Evolutionary conservation across 1,140 invertebrate species (phyloP), one percentile per base, ranked within the genome.

Genomic region (Drosophila ercepeae): DNA sequence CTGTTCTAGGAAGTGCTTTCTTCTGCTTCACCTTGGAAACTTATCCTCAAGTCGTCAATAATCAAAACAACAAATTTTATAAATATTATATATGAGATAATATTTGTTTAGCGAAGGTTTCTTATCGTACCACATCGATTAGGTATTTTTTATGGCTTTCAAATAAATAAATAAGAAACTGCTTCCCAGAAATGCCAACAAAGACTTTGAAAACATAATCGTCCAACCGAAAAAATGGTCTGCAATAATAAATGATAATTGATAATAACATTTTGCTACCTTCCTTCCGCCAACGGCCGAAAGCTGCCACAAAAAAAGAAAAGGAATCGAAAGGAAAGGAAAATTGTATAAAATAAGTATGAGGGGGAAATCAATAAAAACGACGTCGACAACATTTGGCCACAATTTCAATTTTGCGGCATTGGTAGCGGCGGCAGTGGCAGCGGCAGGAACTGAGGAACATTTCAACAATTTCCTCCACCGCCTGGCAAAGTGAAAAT

Each of bases 201-300:
- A 74, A 36, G 34, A 13, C 42, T 34, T 71, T 32, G 46, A 60
- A 70, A 61, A 71, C 39, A 41, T 69, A 67, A 46, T 46, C 70
- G 64, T 25, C 39, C 44, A 74, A 45, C 75, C 64, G 46, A 53
- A 71, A 75, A 78, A 60, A 55, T 29, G 41, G 19, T 39, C 58
- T 75, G 70, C 58, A 86, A 86, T 81, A 86, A 88, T 73, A 88
- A 86, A 86, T 76, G 81, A 86, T 86, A 88, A 86, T 86, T 86
- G 81, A 81, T 86, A 86, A 86, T 81, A 81, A 86, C 72, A 75
- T 86, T 86, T 74, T 76, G 67, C 59, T 86, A 86, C 74, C 75
- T 83, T 83, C 81, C 81, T 79, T 86, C 82, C 81, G 72, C 14
- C 27, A 21, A 54, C 72, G 36, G n/a, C 49, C 42, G 49, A 71